phyloP scores from a whole-genome alignment of 2,113 vertebrate species.

The Mugil cephalus region DNA sequence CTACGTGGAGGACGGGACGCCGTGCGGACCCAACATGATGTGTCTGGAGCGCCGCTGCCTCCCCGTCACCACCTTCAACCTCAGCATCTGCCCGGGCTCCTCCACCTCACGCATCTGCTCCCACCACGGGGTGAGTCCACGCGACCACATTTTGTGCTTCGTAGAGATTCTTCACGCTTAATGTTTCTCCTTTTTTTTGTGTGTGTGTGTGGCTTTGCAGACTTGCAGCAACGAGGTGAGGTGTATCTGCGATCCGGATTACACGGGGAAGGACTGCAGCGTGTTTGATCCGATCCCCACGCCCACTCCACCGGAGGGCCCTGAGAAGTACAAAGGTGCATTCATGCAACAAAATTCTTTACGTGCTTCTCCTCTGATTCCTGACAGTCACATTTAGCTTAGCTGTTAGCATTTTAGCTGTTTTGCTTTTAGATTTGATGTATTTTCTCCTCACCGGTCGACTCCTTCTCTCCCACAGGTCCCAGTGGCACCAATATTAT shows the following conservation, averaged over 20 bases:
- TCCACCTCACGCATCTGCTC: conserved; percentile 89
- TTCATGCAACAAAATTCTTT: too few species aligned
- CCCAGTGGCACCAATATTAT: conserved; percentile 99
- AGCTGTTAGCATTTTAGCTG: background rate
- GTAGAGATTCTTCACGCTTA: background rate
- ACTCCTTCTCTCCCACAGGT: conserved; percentile 84
- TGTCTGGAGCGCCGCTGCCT: conserved; percentile 95
- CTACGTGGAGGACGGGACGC: conserved; percentile 95
- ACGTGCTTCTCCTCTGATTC: too few species aligned
- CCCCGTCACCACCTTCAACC: conserved; percentile 91
- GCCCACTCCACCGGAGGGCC: conserved; percentile 86
- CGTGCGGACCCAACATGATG: conserved; percentile 97
- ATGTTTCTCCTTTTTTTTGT: background rate
- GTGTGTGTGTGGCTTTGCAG: too few species aligned
- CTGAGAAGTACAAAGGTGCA: conserved; percentile 89
- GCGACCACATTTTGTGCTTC: background rate
- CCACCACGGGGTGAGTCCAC: conserved; percentile 91
- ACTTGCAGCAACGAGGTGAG: conserved; percentile 95
- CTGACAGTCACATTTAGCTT: too few species aligned
- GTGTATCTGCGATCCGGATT: conserved; percentile 94
- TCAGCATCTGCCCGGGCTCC: conserved; percentile 93
- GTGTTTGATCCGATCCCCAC: conserved; percentile 92
- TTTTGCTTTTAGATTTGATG: background rate
- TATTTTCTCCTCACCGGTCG: conserved; percentile 7
- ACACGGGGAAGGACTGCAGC: conserved; percentile 97